Evolutionary conservation across 92 coral and sea anemone genomes (phyloP), one percentile per base, ranked within the genome.

Genomic region (Micromussa lordhowensis): DNA sequence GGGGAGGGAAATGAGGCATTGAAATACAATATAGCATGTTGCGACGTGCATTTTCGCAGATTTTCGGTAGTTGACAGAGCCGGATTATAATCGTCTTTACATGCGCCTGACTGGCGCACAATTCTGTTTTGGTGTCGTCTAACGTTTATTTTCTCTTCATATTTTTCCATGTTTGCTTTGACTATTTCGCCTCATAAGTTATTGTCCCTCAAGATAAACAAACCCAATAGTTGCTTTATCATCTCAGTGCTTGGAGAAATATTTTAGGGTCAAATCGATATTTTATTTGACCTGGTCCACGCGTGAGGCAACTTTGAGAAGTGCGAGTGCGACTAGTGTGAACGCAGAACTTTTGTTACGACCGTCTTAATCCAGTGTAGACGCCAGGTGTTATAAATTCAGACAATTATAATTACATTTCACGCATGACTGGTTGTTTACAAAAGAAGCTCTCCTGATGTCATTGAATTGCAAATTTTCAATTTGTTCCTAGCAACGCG

Each of bases 401-500:
- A 73, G 78, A 73, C 49, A 18, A 22, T 73, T 32, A 19, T 73
- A 73, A 73, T 82, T 9, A 69, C 31, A 82, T 82, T 82, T 82
- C 86, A 70, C 78, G 66, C 77, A 26, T 57, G 34, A 51, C 17
- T 49, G 29, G 85, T 16, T 54, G 73, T 14, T 15, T n/a, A 36
- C 71, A 61, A 80, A 81, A 38, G 40, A 15, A 16, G 72, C 16
- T 13, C 69, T 14, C 22, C 15, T 17, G 14, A 24, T 53, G 49
- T 32, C 63, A 49, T 53, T 83, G 88, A 73, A 84, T 84, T 84
- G 88, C 88, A 84, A 84, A 84, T 84, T 84, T 16, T 22, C 24
- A 14, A 19, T 59, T 84, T 91, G 94, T 91, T 84, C 84, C 81
- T 91, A 88, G 94, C 94, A 91, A 88, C 92, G 83, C 78, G 54